Conservation (phyloP, 2,888 invertebrate genomes). For the Microplitis manilae region DNA sequence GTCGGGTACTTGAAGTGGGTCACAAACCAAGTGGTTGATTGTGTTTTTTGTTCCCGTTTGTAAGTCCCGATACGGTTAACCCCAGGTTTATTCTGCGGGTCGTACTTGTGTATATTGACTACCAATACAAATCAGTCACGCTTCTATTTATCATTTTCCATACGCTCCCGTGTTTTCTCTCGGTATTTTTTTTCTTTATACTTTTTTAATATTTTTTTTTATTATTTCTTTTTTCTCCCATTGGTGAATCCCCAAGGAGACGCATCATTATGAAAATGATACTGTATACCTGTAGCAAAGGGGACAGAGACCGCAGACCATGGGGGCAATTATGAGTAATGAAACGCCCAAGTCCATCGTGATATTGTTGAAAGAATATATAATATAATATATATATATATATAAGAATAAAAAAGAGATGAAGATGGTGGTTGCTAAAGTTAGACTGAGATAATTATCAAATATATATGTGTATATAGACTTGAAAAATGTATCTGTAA, state of each 20-base stretch:
- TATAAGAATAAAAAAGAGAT: conserved; percentile 30
- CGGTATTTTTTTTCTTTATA: conserved; percentile 29
- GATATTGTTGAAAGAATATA: conserved; percentile 36
- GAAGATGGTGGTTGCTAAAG: conserved; percentile 33
- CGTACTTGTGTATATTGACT: conserved; percentile 16
- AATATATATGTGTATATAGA: conserved; percentile 29
- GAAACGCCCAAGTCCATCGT: conserved; percentile 66
- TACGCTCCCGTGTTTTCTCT: conserved; percentile 2
- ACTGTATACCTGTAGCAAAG: conserved; percentile 59
- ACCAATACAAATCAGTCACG: conserved; percentile 30
- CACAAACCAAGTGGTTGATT: conserved; percentile 63
- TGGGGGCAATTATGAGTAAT: conserved; percentile 69
- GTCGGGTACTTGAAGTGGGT: conserved; percentile 60
- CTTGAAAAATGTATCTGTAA: conserved; percentile 37
- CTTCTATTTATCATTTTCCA: conserved; percentile 35
- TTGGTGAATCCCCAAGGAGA: conserved; percentile 43
- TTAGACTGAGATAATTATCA: conserved; percentile 38
- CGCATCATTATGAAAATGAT: conserved; percentile 71
- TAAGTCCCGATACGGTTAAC: conserved; percentile 24
- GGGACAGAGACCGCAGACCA: conserved; percentile 65
- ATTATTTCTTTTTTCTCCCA: conserved; percentile 28
- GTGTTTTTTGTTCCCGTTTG: conserved; percentile 42
- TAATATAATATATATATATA: no score
- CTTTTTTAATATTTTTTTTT: conserved; percentile 26
- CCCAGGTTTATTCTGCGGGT: conserved; percentile 14